A percentile compares a stretch with the other conserved stretches of the same genome.
phyloP scores from a whole-genome alignment of 2,888 invertebrate species.

The Uropetala carovei region DNA sequence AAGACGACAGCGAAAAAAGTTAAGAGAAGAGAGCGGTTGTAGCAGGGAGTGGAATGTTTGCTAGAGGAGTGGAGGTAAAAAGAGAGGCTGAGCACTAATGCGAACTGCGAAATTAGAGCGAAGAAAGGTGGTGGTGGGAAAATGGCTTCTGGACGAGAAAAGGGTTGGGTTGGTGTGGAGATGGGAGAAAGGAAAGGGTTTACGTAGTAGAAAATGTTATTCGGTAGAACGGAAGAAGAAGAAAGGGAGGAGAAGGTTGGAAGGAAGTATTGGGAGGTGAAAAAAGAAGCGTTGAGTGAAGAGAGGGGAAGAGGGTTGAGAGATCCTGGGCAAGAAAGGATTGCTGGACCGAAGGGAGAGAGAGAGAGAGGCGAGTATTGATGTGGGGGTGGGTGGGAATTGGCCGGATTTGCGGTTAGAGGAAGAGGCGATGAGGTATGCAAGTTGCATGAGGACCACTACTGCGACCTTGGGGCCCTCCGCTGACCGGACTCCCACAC shows the following conservation, averaged over 20 bases:
- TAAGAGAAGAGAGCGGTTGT: too few relatives aligned
- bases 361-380: neutral
- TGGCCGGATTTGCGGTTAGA: neutral
- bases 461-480: neutral
- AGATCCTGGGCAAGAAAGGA: neutral
- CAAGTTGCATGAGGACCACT: constrained; percentile 47
- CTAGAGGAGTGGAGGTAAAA: too few relatives aligned
- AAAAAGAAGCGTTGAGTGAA: neutral
- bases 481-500: constrained; percentile 7
- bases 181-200: too few relatives aligned
- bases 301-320: neutral
- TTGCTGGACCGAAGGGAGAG: neutral
- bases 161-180: too few relatives aligned
- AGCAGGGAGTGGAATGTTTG: too few relatives aligned
- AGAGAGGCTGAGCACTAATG: too few relatives aligned
- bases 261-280: neutral
- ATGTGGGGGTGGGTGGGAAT: neutral
- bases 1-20: too few relatives aligned
- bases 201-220: too few relatives aligned
- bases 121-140: too few relatives aligned
- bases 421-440: constrained; percentile 17
- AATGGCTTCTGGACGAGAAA: too few relatives aligned
- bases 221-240: too few relatives aligned
- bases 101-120: too few relatives aligned
- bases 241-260: neutral